Evolutionary conservation across 92 coral and sea anemone genomes (phyloP), one percentile per base, ranked within the genome.

Genomic region (Epizoanthus rinbou): DNA sequence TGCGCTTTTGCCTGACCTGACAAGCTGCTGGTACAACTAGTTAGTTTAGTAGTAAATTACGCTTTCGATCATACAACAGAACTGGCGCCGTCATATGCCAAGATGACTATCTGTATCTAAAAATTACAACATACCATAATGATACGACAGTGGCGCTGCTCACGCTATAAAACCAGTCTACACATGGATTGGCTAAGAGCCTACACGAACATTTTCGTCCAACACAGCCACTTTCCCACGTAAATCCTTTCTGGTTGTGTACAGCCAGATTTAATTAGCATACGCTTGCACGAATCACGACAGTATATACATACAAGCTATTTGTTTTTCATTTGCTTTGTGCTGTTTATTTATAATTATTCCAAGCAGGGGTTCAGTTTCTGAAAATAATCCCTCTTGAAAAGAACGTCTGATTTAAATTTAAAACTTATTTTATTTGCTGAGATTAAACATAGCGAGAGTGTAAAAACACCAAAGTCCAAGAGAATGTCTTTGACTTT

Each of bases 81-180:
- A 5, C 24, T 14, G 8, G 7, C 57, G 57, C 43, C 33, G 23
- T 17, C 14, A 1, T 5, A 5, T 3, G 2, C 35, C 41, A 41
- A 50, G 13, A 62, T 4, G 6, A 78, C 50, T 10, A 37, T 39
- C 80, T 74, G 65, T 25, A 28, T 0, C 19, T 67, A 33, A 45
- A 78, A 6, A 41, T 11, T 15, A 35, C 57, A 76, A 78, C 82
- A 11, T 78, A 78, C 82, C 82, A 78, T 78, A 37, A 21, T 59
- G 28, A 39, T 14, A 78, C 62, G 22, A 59, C 15, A 7, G 14
- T 24, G 33, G 31, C 2, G 59, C 41, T 16, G 69, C 24, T 24
- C 33, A 22, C 0, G 39, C 41, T 16, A 56, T 47, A 10, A 78
- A 43, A 39, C 39, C 82, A 13, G 22, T 57, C 9, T 3, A 39